Conservation (phyloP, 1,140 invertebrate species). For the Conopomorpha cramerella region DNA sequence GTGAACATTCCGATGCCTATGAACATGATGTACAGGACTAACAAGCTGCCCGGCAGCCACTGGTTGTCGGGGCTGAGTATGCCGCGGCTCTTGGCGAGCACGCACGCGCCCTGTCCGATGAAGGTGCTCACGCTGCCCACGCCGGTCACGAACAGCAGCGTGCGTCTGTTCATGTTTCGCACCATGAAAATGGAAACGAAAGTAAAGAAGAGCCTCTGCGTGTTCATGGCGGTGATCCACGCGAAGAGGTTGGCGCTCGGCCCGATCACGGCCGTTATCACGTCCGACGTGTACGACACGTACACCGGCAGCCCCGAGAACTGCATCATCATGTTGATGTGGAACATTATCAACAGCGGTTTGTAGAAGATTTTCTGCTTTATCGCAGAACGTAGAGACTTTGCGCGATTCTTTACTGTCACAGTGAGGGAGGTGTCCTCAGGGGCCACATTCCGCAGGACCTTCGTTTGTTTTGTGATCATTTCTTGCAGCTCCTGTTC, state of each 20-base stretch:
- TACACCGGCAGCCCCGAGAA: background rate
- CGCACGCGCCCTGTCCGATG: background rate
- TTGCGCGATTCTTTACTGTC: background rate
- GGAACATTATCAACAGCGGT: slow-evolving; percentile 2
- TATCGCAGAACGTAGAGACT: background rate
- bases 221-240: background rate
- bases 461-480: background rate
- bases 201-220: background rate
- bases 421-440: background rate
- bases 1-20: background rate
- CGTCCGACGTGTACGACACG: background rate
- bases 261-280: background rate
- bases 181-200: slow-evolving; percentile 1
- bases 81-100: background rate
- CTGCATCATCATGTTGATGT: background rate
- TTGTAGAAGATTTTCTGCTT: slow-evolving; percentile 2
- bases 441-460: background rate
- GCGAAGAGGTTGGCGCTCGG: background rate
- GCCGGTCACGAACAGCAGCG: background rate
- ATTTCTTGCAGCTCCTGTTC: slow-evolving; percentile 1
- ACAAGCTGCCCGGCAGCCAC: background rate
- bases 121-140: background rate
- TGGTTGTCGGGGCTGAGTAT: background rate
- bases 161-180: background rate
- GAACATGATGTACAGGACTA: background rate